A percentile compares a stretch with the other conserved stretches of the same genome.
These are phyloP conservation scores for Drosophila stalkeri DNA, from an alignment of 2,888 invertebrate species.

Conservation along the genomic window DNA sequence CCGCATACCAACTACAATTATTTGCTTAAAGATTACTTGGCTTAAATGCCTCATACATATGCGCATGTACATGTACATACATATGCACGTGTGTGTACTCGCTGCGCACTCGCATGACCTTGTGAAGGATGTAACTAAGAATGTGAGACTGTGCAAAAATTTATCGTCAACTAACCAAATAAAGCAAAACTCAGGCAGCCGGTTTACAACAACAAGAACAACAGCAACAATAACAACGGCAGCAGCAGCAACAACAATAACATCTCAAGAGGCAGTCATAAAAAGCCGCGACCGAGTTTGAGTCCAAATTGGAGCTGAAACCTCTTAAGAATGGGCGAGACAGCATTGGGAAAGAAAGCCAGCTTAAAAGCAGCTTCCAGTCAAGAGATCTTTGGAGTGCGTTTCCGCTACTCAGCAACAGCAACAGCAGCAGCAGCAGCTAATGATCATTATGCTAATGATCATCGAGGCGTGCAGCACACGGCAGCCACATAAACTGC, in stretches of 20 bases:
- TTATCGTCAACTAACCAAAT: conserved; percentile 75
- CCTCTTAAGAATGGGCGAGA: conserved; percentile 79
- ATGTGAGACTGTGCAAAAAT: conserved; percentile 66
- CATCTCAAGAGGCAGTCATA: conserved; percentile 35
- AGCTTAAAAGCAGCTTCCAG: conserved; percentile 54
- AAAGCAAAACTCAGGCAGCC: conserved; percentile 65
- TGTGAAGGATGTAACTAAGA: conserved; percentile 82
- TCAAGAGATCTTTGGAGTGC: conserved; percentile 68
- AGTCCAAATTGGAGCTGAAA: conserved; percentile 59
- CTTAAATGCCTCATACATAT: conserved; percentile 57
- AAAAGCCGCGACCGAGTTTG: conserved; percentile 51
- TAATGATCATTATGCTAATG: conserved; percentile 23
- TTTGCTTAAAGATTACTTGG: conserved; percentile 75
- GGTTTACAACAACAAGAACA: conserved; percentile 29
- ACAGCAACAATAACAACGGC: background rate
- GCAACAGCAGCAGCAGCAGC: conserved; percentile 18
- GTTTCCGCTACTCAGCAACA: conserved; percentile 72
- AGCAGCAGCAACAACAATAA: conserved; percentile 1
- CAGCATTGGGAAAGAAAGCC: conserved; percentile 78
- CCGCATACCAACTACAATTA: conserved; percentile 72
- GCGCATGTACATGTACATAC: conserved; percentile 6
- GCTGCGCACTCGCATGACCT: conserved; percentile 67
- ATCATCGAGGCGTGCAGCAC: conserved; percentile 39
- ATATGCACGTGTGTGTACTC: conserved; percentile 30
- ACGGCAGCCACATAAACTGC: conserved; percentile 81